phyloP scores from a whole-genome alignment of 2,888 invertebrate genomes.

The Parthenolecanium corni region DNA sequence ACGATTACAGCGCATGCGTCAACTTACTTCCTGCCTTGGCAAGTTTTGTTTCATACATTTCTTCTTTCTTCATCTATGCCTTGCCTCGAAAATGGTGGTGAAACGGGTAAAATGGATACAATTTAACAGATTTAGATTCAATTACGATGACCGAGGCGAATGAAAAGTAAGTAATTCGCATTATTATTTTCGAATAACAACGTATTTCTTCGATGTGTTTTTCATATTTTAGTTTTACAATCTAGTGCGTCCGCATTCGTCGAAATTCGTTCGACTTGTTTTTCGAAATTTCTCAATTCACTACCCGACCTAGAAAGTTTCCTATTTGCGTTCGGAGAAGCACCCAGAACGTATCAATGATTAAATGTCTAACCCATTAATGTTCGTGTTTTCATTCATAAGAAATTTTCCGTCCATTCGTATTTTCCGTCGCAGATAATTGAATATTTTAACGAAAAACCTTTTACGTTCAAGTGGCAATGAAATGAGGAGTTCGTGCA shows the following conservation, averaged over 20 bases:
- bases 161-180: slow-evolving; percentile 63
- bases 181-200: too few relatives aligned
- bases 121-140: slow-evolving; percentile 71
- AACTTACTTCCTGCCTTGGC: slow-evolving; percentile 26
- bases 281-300: background rate
- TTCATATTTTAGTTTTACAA: background rate
- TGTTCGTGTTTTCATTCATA: slow-evolving; percentile 16
- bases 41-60: slow-evolving; percentile 25
- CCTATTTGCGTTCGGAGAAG: background rate
- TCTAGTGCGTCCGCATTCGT: background rate
- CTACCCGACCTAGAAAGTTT: slow-evolving; percentile 11
- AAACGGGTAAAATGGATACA: slow-evolving; percentile 67
- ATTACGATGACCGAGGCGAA: slow-evolving; percentile 84
- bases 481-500: too few relatives aligned
- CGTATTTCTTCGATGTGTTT: too few relatives aligned
- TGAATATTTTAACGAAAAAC: too few relatives aligned
- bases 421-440: background rate
- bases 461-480: too few relatives aligned
- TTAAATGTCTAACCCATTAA: slow-evolving; percentile 21
- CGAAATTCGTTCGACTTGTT: background rate
- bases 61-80: background rate
- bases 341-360: slow-evolving; percentile 14
- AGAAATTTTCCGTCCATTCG: background rate
- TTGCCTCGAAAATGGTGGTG: slow-evolving; percentile 74
- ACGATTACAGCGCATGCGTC: slow-evolving; percentile 8